Conservation (phyloP, 1,140 invertebrate species). For the Arion vulgaris region DNA sequence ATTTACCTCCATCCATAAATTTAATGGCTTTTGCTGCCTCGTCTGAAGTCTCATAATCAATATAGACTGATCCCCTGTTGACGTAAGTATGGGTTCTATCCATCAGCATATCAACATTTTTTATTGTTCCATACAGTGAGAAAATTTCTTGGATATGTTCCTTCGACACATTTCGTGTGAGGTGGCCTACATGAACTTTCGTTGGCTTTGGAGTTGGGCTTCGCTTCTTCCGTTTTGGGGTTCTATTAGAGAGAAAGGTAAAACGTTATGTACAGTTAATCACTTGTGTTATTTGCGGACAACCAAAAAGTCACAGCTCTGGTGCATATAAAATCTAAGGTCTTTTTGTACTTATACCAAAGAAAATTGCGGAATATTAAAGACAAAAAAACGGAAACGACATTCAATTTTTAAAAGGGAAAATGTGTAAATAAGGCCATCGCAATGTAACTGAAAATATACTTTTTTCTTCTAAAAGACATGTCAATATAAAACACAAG, state of each 20-base stretch:
- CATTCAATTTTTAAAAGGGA: too few relatives aligned
- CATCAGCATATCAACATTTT: conserved; percentile 89
- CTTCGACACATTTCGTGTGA: conserved; percentile 92
- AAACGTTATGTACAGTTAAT: neutral
- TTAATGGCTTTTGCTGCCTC: conserved; percentile 99
- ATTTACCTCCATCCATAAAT: conserved; percentile 97
- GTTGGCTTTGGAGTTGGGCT: conserved; percentile 66
- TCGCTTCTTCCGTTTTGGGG: conserved; percentile 59
- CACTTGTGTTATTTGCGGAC: too few relatives aligned
- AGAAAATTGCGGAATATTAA: too few relatives aligned
- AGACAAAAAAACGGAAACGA: too few relatives aligned
- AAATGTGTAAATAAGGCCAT: too few relatives aligned
- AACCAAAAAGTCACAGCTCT: too few relatives aligned
- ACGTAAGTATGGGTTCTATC: conserved; percentile 90
- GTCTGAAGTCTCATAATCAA: conserved; percentile 93
- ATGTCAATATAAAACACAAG: too few relatives aligned
- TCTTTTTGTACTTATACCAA: too few relatives aligned
- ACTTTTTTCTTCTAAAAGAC: too few relatives aligned
- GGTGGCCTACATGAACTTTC: conserved; percentile 92
- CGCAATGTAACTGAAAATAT: too few relatives aligned
- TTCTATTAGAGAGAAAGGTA: conserved; percentile 42
- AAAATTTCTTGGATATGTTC: conserved; percentile 97
- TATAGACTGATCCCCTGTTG: conserved; percentile 92
- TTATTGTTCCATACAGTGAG: conserved; percentile 90
- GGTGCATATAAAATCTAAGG: too few relatives aligned